phyloP scores from a whole-genome alignment of 2,797 vertebrate genomes.

The Sparus aurata region DNA sequence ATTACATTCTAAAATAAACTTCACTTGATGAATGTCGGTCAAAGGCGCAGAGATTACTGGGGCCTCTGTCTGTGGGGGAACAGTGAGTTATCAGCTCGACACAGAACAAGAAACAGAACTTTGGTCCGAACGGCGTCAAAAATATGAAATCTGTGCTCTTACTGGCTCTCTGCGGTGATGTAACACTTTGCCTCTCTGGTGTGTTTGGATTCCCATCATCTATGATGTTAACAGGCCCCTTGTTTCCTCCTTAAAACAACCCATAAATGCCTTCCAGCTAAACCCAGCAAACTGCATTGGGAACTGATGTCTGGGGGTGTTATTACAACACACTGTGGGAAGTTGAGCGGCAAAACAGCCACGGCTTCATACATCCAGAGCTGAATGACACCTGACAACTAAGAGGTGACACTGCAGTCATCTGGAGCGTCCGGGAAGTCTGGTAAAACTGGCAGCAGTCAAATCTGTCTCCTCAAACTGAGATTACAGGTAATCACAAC shows the following conservation, averaged over 20 bases:
- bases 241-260: slow-evolving; percentile 15
- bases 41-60: slow-evolving; percentile 14
- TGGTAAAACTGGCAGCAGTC: background rate
- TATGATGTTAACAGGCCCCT: slow-evolving; percentile 18
- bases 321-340: slow-evolving; percentile 26
- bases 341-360: background rate
- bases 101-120: slow-evolving; percentile 25
- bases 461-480: slow-evolving; percentile 12
- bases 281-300: background rate
- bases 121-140: background rate
- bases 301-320: slow-evolving; percentile 10
- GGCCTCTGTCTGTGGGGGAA: slow-evolving; percentile 11
- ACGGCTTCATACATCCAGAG: slow-evolving; percentile 12
- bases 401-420: background rate
- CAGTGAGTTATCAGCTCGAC: slow-evolving; percentile 7
- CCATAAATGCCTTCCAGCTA: slow-evolving; percentile 10
- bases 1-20: slow-evolving; percentile 52
- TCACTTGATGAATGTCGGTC: slow-evolving; percentile 27
- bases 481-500: background rate
- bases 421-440: background rate
- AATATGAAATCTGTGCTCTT: slow-evolving; percentile 3
- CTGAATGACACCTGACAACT: slow-evolving; percentile 6
- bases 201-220: slow-evolving; percentile 38
- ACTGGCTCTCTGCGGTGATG: background rate
- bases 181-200: background rate